A percentile compares a stretch with the other conserved stretches of the same genome.
These are phyloP conservation scores for Hedya salicella DNA, from an alignment of 2,888 invertebrate genomes.

Conservation along the genomic window DNA sequence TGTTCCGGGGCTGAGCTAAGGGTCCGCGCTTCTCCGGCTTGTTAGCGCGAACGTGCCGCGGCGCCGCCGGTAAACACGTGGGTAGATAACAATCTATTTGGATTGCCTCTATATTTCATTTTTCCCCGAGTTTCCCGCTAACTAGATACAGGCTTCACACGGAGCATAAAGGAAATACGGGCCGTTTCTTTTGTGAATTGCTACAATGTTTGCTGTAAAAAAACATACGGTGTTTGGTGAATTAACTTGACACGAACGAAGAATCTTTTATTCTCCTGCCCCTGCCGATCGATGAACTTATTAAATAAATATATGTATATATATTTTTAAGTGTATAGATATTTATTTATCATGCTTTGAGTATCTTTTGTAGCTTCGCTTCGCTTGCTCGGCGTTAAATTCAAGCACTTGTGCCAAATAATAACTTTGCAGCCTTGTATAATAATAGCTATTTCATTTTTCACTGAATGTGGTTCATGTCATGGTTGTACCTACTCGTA, in stretches of 20 bases:
- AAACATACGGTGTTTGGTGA: slow-evolving; percentile 45
- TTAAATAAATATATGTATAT: no score
- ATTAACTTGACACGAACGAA: slow-evolving; percentile 41
- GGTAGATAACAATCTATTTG: slow-evolving; percentile 85
- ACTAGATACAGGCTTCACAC: slow-evolving; percentile 78
- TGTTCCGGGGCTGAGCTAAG: slow-evolving; percentile 65
- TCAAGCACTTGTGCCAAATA: no score
- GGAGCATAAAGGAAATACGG: slow-evolving; percentile 76
- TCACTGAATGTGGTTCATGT: no score
- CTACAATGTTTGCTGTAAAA: slow-evolving; percentile 53
- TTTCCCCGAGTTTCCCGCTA: slow-evolving; percentile 79
- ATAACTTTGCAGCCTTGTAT: no score
- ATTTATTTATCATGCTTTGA: no score
- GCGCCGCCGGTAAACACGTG: slow-evolving; percentile 82
- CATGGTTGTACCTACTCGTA: no score
- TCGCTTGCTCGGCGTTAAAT: no score
- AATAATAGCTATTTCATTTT: no score
- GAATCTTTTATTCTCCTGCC: slow-evolving; percentile 11
- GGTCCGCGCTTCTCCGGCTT: slow-evolving; percentile 67
- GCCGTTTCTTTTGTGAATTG: slow-evolving; percentile 67
- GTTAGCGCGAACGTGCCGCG: slow-evolving; percentile 82
- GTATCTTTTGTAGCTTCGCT: no score
- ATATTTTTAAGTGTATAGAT: no score
- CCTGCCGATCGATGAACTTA: no score
- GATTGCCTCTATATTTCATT: slow-evolving; percentile 86